phyloP scores from a whole-genome alignment of 2,888 invertebrate genomes.

The Osedax frankpressi region DNA sequence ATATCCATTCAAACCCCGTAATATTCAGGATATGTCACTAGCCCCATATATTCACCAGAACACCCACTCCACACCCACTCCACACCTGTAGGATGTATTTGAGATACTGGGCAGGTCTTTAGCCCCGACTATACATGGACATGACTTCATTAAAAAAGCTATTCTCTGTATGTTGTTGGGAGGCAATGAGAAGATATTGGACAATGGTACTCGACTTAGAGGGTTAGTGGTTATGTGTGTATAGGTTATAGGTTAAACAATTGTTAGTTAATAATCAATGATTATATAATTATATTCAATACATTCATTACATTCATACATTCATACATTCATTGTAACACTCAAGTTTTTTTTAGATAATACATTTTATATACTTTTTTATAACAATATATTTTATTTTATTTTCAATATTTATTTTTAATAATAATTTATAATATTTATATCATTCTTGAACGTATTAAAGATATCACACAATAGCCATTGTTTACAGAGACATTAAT shows the following conservation, averaged over 20 bases:
- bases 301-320: too few relatives aligned
- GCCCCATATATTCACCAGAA: not conserved
- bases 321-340: too few relatives aligned
- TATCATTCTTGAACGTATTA: too few relatives aligned
- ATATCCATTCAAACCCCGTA: not conserved
- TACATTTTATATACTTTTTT: too few relatives aligned
- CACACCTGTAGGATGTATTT: constrained; percentile 58
- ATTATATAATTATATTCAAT: too few relatives aligned
- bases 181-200: constrained; percentile 82
- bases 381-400: too few relatives aligned
- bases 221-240: constrained; percentile 52
- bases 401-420: too few relatives aligned
- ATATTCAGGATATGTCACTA: not conserved
- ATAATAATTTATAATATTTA: too few relatives aligned
- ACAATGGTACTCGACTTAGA: constrained; percentile 45
- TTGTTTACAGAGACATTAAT: constrained; percentile 63
- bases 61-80: not conserved
- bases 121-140: constrained; percentile 94
- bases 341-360: not conserved
- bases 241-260: too few relatives aligned
- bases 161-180: constrained; percentile 84
- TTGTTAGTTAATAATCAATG: too few relatives aligned
- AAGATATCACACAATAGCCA: too few relatives aligned
- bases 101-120: constrained; percentile 76
- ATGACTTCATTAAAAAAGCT: constrained; percentile 88